A percentile compares a stretch with the other conserved stretches of the same genome.
phyloP scores from a whole-genome alignment of 2,113 vertebrate genomes.

The Crotophaga sulcirostris region DNA sequence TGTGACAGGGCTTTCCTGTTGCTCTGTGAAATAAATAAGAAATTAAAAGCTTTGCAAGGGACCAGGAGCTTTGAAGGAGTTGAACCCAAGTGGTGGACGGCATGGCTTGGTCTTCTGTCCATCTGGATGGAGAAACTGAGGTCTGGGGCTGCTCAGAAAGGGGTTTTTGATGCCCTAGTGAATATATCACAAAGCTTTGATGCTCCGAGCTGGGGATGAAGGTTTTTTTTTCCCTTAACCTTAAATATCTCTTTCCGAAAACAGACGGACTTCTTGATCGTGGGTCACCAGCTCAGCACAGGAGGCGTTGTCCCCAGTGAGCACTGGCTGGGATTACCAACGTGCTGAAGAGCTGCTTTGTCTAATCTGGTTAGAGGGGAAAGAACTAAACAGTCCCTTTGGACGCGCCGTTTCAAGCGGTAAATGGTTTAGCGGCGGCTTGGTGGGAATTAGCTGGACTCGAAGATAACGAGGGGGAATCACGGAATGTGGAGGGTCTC shows the following conservation, averaged over 20 bases:
- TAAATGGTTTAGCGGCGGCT: background rate
- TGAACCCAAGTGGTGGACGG: background rate
- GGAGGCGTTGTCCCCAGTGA: rapidly evolving
- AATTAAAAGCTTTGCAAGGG: background rate
- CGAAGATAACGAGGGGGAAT: background rate
- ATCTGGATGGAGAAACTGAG: background rate
- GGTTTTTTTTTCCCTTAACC: background rate
- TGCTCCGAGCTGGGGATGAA: background rate
- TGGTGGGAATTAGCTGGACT: background rate
- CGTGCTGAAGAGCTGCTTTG: background rate
- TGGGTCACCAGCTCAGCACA: rapidly evolving
- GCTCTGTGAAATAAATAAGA: background rate
- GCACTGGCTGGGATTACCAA: rapidly evolving
- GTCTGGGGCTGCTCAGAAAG: background rate
- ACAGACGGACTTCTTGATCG: rapidly evolving
- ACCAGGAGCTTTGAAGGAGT: background rate
- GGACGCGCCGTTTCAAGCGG: rapidly evolving
- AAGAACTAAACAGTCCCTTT: background rate
- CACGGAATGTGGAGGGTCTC: rapidly evolving
- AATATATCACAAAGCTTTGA: rapidly evolving
- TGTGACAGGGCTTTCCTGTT: background rate
- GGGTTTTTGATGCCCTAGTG: background rate
- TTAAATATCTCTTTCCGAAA: background rate
- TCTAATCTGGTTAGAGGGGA: background rate
- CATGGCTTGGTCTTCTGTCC: background rate